Evolutionary conservation across 2,888 invertebrate genomes (phyloP), one percentile per base, ranked within the genome.

Genomic region (Clitarchus hookeri): DNA sequence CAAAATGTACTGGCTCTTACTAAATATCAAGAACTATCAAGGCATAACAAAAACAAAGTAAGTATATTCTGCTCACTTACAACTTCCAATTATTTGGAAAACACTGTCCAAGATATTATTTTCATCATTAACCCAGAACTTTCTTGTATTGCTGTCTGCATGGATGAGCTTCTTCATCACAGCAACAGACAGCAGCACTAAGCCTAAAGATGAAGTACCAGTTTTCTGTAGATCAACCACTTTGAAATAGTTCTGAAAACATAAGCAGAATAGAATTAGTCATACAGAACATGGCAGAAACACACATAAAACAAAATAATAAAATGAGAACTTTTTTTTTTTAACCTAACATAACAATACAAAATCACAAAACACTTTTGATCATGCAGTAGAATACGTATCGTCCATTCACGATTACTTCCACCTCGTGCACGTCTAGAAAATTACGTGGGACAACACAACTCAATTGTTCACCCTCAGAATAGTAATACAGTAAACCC

Each of bases 121-220:
- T 6, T 86, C 80, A 8, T 53, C 44, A 26, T 85, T 26, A 2
- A 87, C 77, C 87, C 87, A 88, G 48, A 85, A 19, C n/a, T 85
- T 86, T 54, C 87, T 85, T 36, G 82, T 84, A 44, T 16, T 77
- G 0, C 26, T 26, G 44, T 86, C 86, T 77, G 84, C 54, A 23
- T 86, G 85, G 12, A 86, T 54, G n/a, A 86, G 85, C 83, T 88
- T 88, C 84, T 86, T 88, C 27, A 88, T 79, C 6, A 87, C 54
- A n/a, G 84, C 78, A 85, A 78, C 79, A 83, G 86, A 87, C 16
- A 88, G 86, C 48, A 87, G 86, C 44, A 87, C n/a, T 36, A 86
- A 86, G 16, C 85, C 87, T 12, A 88, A 25, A 16, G 44, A 77
- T 25, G 65, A 65, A n/a, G 23, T 19, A n/a, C n/a, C n/a, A 16